phyloP scores from a whole-genome alignment of 1,140 invertebrate genomes.

The Platyscapa corneri region DNA sequence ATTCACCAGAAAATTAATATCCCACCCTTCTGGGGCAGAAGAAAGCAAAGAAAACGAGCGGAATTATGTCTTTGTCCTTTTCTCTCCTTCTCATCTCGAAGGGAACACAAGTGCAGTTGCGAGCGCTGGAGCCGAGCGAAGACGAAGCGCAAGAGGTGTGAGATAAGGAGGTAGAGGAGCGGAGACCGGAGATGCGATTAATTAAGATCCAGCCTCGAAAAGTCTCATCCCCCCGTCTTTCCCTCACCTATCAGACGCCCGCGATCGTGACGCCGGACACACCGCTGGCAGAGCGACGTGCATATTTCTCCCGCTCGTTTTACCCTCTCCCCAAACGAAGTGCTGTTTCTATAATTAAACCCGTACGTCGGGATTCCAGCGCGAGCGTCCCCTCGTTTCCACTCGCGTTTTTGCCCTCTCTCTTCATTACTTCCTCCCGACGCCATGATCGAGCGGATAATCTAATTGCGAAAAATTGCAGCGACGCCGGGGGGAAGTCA shows the following conservation, averaged over 20 bases:
- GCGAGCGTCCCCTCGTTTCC: slow-evolving; percentile 14
- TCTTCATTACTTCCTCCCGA: background rate
- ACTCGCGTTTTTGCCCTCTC: background rate
- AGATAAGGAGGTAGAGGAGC: background rate
- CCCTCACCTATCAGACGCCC: background rate
- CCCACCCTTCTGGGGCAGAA: background rate
- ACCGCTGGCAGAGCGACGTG: background rate
- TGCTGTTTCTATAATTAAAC: slow-evolving; percentile 62
- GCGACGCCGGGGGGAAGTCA: background rate
- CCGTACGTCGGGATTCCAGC: slow-evolving; percentile 58
- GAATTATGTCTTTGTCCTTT: too few relatives aligned
- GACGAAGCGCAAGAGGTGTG: background rate
- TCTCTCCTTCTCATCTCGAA: too few relatives aligned
- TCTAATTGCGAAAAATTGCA: slow-evolving; percentile 48
- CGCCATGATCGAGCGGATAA: slow-evolving; percentile 29
- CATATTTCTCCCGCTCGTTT: background rate
- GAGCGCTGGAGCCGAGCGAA: background rate
- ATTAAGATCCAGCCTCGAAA: slow-evolving; percentile 33
- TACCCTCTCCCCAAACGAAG: slow-evolving; percentile 11
- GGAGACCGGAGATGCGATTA: slow-evolving; percentile 27
- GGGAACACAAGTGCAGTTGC: too few relatives aligned
- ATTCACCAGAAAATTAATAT: background rate
- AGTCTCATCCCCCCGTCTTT: background rate
- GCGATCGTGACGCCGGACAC: slow-evolving; percentile 10
- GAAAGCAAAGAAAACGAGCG: background rate